Evolutionary conservation across 2,888 invertebrate genomes (phyloP).

Genomic region (Drosophila limbata): DNA sequence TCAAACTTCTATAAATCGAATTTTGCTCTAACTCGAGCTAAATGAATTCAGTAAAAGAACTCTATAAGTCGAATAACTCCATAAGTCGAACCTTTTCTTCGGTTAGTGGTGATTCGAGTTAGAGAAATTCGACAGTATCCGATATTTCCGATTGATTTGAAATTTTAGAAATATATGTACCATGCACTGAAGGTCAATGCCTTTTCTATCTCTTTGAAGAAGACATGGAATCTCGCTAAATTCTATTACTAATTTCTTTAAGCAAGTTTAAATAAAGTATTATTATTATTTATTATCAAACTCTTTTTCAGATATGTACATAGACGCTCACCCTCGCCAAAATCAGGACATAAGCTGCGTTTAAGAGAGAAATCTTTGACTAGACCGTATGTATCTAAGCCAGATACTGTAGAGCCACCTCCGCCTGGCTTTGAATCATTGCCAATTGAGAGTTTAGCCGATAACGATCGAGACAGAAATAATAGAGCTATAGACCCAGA

Average conservation of each 20-base stretch:
- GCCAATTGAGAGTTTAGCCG: constrained; percentile 52
- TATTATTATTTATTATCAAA: constrained; percentile 10
- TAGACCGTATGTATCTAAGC: constrained; percentile 42
- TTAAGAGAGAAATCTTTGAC: constrained; percentile 31
- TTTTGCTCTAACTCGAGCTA: no score
- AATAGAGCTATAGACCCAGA: constrained; percentile 21
- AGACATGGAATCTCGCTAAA: background rate
- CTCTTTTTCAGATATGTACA: constrained; percentile 44
- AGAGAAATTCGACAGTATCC: no score
- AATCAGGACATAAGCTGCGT: constrained; percentile 29
- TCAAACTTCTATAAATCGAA: no score
- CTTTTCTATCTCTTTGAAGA: background rate
- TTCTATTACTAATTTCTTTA: background rate
- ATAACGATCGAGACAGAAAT: constrained; percentile 47
- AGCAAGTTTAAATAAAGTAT: constrained; percentile 3
- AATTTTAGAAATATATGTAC: background rate
- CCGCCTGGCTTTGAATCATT: constrained; percentile 80
- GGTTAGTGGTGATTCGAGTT: no score
- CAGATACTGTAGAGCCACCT: constrained; percentile 70
- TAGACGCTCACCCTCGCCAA: constrained; percentile 57
- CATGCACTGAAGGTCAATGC: background rate
- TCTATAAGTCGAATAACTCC: no score
- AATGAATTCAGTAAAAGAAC: no score
- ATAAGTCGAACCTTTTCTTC: no score
- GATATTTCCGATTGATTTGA: background rate